Conservation (phyloP, 64 coral and sea anemone genomes). For the Orbicella faveolata region DNA sequence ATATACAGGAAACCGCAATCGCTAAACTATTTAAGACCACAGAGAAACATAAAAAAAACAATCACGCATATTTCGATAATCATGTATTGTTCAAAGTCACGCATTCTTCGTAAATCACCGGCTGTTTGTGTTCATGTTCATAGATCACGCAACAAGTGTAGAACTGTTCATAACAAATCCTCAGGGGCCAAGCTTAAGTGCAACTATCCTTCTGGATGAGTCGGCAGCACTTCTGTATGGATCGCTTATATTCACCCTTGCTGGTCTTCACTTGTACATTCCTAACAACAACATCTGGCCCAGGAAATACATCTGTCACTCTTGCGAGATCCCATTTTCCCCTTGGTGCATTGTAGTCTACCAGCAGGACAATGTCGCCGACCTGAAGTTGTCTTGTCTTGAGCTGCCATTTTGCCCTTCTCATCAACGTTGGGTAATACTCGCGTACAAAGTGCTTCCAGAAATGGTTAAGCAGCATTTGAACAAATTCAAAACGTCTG, state of each 20-base stretch:
- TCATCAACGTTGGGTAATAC: neutral
- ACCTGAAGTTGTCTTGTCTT: neutral
- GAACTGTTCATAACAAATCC: no score
- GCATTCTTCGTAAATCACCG: no score
- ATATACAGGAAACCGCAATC: no score
- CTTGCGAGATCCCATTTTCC: neutral
- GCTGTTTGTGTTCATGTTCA: no score
- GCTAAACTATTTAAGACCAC: no score
- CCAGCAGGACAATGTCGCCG: neutral
- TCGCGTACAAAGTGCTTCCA: neutral
- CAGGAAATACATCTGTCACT: neutral
- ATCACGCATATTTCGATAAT: no score
- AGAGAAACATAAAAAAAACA: no score
- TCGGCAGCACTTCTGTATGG: neutral
- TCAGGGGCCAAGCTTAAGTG: no score
- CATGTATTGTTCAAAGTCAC: no score
- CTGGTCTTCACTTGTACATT: neutral
- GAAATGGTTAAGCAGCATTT: neutral
- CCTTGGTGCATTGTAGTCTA: neutral
- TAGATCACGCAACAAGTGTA: no score
- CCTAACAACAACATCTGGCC: neutral
- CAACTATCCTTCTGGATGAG: neutral
- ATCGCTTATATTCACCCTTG: neutral
- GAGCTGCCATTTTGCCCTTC: neutral
- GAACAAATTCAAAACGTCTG: no score